Evolutionary conservation across 2,113 vertebrate species (phyloP), one percentile per base, ranked within the genome.

Genomic region (Paralichthys olivaceus): DNA sequence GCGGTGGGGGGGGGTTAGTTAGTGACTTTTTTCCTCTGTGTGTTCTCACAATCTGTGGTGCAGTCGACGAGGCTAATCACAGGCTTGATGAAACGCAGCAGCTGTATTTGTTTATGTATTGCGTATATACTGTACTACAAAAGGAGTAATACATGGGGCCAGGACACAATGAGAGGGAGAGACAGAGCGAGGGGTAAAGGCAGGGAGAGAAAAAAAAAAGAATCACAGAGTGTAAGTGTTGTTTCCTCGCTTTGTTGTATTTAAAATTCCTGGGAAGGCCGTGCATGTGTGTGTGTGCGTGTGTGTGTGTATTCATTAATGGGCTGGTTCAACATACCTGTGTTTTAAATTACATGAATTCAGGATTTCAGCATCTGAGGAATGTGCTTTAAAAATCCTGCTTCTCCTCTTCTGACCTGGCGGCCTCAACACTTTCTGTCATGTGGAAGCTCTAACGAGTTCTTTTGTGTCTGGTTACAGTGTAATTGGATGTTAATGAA

Each of bases 101-200:
- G 89, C 86, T 89, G 81, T 88, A 81, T 91, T 89, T 93, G 85
- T 91, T 91, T 91, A 84, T 84, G 75, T 71, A 69, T 85, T 66
- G 60, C 71, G 75, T 71, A 69, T 43, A 14, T 77, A 72, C 83
- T 80, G 72, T 79, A 72, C 59, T 70, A 77, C 78, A 85, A 77
- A 75, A 71, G 77, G 76, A 65, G 79, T 80, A 84, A 87, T 87
- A 81, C 79, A 85, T 72, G 65, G 70, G 78, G 72, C 81, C 11
- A 25, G 57, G 69, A 57, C 72, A 75, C 87, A 72, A 80, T 72
- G 76, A 78, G 63, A 79, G 74, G 56, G 66, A 79, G 66, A 79
- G 76, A 69, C 57, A 40, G 65, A 77, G 69, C 2, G 26, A 73
- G 62, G 69, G 68, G 19, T 2, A 12, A 34, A n/a, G 13, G 7